phyloP scores from a whole-genome alignment of 30 jellyfish, hydroid and myxozoan genomes.

The Cassiopea xamachana region DNA sequence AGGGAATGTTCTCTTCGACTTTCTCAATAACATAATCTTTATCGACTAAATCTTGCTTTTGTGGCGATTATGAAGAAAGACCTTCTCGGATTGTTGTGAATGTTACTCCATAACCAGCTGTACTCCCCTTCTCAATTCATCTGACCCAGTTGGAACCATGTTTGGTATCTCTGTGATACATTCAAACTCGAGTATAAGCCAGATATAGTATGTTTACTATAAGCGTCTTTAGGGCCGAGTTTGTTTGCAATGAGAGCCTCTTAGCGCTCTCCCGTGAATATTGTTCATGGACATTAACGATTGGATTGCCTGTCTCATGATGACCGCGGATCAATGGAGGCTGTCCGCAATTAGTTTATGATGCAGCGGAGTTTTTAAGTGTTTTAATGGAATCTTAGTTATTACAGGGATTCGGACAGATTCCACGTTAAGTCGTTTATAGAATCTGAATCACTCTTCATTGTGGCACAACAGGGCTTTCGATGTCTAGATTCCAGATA shows the following conservation, averaged over 20 bases:
- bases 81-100: not conserved
- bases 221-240: not conserved
- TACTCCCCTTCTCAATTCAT: not conserved
- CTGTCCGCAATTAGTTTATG: slow-evolving; percentile 5
- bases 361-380: not conserved
- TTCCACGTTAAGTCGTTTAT: not conserved
- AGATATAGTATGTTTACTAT: not conserved
- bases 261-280: not conserved
- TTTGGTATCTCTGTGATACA: no score
- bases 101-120: not conserved
- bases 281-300: not conserved
- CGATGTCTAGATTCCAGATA: no score
- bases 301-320: not conserved
- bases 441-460: not conserved
- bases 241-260: not conserved
- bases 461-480: no score
- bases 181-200: not conserved
- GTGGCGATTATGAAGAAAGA: not conserved
- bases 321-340: not conserved
- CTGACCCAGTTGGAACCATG: not conserved
- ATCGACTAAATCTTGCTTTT: not conserved
- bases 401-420: not conserved
- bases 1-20: not conserved
- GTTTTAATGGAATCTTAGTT: not conserved
- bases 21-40: not conserved